Percentiles rank a stretch among this genome's conserved stretches.
Conservation (phyloP, 2,113 vertebrate species). For the Cryptotis parvus region DNA sequence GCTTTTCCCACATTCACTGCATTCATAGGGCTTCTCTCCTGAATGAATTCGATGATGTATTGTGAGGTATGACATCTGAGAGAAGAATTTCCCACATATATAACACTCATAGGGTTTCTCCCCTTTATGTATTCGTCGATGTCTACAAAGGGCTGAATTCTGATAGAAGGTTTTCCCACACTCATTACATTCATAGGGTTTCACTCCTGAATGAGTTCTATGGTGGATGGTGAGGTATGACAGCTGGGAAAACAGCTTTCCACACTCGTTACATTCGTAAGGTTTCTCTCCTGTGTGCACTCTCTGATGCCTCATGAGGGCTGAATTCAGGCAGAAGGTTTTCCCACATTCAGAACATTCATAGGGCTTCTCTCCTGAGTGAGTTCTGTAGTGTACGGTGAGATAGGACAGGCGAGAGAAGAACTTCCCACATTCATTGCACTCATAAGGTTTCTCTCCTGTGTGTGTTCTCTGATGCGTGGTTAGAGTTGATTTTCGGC, state of each 20-base stretch:
- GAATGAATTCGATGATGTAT: constrained; percentile 84
- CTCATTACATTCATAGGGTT: constrained; percentile 71
- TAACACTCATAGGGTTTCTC: constrained; percentile 80
- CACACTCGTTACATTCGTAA: constrained; percentile 82
- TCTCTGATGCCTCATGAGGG: constrained; percentile 82
- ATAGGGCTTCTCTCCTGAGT: constrained; percentile 85
- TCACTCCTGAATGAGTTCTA: constrained; percentile 78
- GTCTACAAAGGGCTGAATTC: constrained; percentile 75
- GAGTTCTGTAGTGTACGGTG: constrained; percentile 83
- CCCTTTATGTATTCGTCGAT: constrained; percentile 79
- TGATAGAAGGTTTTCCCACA: constrained; percentile 82
- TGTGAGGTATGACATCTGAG: constrained; percentile 82
- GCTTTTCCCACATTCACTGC: constrained; percentile 82
- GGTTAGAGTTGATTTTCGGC: constrained; percentile 81
- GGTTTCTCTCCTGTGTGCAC: constrained; percentile 85
- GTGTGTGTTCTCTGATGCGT: constrained; percentile 85
- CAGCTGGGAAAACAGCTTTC: constrained; percentile 82
- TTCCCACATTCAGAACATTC: constrained; percentile 83
- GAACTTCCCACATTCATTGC: constrained; percentile 83
- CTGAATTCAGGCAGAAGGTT: constrained; percentile 83
- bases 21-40: constrained; percentile 82
- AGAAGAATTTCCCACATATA: constrained; percentile 78
- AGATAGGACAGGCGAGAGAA: constrained; percentile 83
- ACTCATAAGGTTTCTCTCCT: constrained; percentile 84
- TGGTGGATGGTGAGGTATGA: constrained; percentile 77